Conservation (phyloP, 2,888 invertebrate genomes). For the Cheilosia vulpina region DNA sequence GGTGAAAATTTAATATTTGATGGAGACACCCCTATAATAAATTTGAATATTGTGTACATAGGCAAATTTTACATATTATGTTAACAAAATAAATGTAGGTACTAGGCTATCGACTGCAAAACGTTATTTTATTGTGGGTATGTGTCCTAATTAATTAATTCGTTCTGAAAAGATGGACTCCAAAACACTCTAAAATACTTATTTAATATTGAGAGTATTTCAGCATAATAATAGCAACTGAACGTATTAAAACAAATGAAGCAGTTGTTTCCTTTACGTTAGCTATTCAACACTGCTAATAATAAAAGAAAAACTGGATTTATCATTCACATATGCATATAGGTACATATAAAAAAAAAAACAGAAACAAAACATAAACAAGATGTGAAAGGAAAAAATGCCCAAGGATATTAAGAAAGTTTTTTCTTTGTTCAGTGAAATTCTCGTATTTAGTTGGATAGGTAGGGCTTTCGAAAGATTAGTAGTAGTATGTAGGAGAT, state of each 20-base stretch:
- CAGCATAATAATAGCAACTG: neutral
- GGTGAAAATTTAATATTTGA: no score
- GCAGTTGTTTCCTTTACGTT: conserved; percentile 10
- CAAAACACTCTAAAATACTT: no score
- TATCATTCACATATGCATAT: neutral
- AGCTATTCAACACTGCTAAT: neutral
- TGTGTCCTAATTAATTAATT: no score
- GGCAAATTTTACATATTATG: no score
- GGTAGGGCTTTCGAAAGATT: conserved; percentile 16
- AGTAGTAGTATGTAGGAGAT: conserved; percentile 6
- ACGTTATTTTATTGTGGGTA: no score
- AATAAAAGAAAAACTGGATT: conserved; percentile 5
- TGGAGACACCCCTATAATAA: no score
- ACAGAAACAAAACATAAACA: neutral
- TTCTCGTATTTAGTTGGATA: conserved; percentile 32
- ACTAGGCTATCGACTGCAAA: no score
- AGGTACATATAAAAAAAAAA: neutral
- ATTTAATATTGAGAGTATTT: no score
- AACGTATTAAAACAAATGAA: conserved; percentile 1
- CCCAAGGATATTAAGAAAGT: conserved; percentile 37
- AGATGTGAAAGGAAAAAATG: conserved; percentile 14
- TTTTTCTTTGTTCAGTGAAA: conserved; percentile 20
- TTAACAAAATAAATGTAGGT: no score
- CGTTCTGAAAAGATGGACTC: no score
- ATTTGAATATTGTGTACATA: no score